phyloP scores from a whole-genome alignment of 2,888 invertebrate genomes.

The Nycteola revayana region DNA sequence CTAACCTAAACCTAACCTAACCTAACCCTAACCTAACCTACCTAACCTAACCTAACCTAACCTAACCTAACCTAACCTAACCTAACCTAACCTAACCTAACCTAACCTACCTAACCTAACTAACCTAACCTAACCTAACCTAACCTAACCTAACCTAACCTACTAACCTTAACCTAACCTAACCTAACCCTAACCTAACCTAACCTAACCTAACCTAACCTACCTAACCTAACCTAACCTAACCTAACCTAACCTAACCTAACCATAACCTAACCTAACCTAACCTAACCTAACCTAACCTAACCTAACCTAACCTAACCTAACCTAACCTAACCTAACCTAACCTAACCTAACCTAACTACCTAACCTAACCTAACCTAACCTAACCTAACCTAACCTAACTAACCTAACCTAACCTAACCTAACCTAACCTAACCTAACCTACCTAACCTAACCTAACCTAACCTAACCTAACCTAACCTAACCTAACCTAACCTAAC shows the following conservation, averaged over 20 bases:
- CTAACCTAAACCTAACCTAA: slow-evolving; percentile 10
- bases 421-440: slow-evolving; percentile 6
- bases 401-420: neutral
- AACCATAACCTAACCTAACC: neutral
- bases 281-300: neutral
- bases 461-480: slow-evolving; percentile 4
- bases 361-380: slow-evolving; percentile 1
- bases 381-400: slow-evolving; percentile 6
- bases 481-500: slow-evolving; percentile 4
- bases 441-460: slow-evolving; percentile 3
- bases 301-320: neutral
- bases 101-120: slow-evolving; percentile 15
- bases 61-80: slow-evolving; percentile 14
- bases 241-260: slow-evolving; percentile 1
- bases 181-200: slow-evolving; percentile 18
- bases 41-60: slow-evolving; percentile 16
- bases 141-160: slow-evolving; percentile 21
- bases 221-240: slow-evolving; percentile 13
- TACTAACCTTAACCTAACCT: slow-evolving; percentile 21
- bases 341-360: slow-evolving; percentile 3
- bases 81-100: slow-evolving; percentile 13
- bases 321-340: slow-evolving; percentile 6
- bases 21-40: slow-evolving; percentile 15
- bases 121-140: slow-evolving; percentile 21
- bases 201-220: slow-evolving; percentile 17